These are phyloP conservation scores for Thamnophis sirtalis DNA, from an alignment of 2,113 vertebrate species.

Conservation along the genomic window DNA sequence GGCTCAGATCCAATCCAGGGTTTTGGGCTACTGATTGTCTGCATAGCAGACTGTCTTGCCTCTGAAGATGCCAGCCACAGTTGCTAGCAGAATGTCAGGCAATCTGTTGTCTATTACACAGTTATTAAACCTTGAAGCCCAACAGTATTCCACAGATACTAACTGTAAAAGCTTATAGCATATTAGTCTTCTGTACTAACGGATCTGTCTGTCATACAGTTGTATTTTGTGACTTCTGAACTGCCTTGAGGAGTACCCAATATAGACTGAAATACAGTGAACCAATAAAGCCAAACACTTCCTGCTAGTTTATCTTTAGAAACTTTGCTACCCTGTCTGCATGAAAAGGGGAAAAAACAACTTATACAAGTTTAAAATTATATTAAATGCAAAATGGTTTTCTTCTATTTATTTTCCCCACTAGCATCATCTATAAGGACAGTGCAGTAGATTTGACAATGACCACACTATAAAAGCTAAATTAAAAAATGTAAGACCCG, in stretches of 20 bases:
- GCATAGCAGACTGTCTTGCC: background rate
- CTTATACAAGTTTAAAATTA: background rate
- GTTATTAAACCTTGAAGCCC: background rate
- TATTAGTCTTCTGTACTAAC: background rate
- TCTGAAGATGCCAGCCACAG: background rate
- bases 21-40: background rate
- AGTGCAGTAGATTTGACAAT: background rate
- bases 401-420: background rate
- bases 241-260: background rate
- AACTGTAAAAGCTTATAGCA: background rate
- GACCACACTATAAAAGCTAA: background rate
- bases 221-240: background rate
- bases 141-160: background rate
- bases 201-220: background rate
- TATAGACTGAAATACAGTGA: background rate
- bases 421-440: background rate
- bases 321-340: background rate
- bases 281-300: background rate
- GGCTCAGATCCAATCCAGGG: background rate
- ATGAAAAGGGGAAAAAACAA: background rate
- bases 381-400: background rate
- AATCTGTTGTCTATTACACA: background rate
- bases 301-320: background rate
- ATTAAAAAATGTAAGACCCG: background rate
- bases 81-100: background rate